phyloP scores from a whole-genome alignment of 2,888 invertebrate genomes.

The Hydraecia micacea region DNA sequence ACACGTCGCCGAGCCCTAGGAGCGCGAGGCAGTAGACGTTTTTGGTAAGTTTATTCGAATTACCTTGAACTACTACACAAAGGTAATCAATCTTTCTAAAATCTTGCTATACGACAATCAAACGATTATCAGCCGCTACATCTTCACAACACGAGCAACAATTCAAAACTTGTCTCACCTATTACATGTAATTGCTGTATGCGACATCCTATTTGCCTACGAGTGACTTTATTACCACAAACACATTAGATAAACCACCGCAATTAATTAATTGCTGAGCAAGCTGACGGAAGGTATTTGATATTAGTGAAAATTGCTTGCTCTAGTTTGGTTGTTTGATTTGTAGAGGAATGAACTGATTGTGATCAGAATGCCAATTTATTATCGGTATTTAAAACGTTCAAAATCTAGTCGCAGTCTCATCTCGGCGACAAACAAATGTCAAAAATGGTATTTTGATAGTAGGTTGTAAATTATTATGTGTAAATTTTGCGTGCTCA shows the following conservation, averaged over 20 bases:
- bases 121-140: not conserved
- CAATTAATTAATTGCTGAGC: conserved; percentile 59
- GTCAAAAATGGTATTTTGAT: too few species aligned
- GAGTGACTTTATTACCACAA: conserved; percentile 50
- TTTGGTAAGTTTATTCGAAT: too few species aligned
- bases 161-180: conserved; percentile 5
- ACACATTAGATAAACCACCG: conserved; percentile 50
- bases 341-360: not conserved
- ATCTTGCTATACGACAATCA: not conserved
- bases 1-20: too few species aligned
- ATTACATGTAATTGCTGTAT: conserved; percentile 20
- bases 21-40: too few species aligned
- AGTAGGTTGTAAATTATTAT: too few species aligned
- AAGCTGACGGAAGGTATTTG: conserved; percentile 40
- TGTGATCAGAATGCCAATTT: not conserved
- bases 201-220: conserved; percentile 37
- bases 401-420: too few species aligned
- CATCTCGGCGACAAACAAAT: too few species aligned
- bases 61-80: too few species aligned
- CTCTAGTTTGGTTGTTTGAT: conserved; percentile 11
- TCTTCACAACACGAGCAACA: not conserved
- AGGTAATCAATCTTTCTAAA: not conserved
- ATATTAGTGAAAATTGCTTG: conserved; percentile 50
- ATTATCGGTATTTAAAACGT: too few species aligned
- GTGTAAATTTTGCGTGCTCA: too few species aligned